Evolutionary conservation across 2,113 vertebrate genomes (phyloP).

Genomic region (Mustelus asterias): DNA sequence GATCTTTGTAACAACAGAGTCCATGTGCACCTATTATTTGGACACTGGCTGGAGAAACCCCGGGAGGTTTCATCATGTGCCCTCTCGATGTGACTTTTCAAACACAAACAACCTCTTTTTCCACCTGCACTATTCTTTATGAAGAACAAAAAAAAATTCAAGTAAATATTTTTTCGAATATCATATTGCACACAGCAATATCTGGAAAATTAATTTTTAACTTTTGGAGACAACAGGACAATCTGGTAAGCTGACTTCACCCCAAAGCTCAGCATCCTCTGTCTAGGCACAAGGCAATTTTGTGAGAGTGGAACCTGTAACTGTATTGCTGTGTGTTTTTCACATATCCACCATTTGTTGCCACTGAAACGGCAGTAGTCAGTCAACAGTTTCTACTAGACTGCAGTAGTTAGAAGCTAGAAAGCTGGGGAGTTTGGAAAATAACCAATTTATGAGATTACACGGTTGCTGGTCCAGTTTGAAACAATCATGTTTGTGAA

Average conservation of each 20-base stretch:
- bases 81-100: not conserved
- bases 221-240: not conserved
- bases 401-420: not conserved
- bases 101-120: not conserved
- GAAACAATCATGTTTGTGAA: not conserved
- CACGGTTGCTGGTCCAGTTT: not conserved
- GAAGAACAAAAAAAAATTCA: not conserved
- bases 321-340: not conserved
- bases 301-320: not conserved
- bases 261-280: not conserved
- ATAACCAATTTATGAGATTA: not conserved
- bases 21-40: not conserved
- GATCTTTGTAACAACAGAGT: not conserved
- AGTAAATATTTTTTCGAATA: not conserved
- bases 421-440: not conserved
- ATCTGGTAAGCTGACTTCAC: not conserved
- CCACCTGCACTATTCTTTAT: not conserved
- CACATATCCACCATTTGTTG: not conserved
- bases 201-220: not conserved
- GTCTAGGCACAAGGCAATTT: not conserved
- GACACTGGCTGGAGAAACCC: not conserved
- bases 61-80: not conserved
- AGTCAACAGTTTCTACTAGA: not conserved
- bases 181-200: not conserved
- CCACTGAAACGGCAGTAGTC: not conserved